A percentile compares a stretch with the other conserved stretches of the same genome.
These are phyloP conservation scores for Paradoxurus hermaphroditus DNA, from an alignment of 2,113 vertebrate genomes.

Conservation along the genomic window DNA sequence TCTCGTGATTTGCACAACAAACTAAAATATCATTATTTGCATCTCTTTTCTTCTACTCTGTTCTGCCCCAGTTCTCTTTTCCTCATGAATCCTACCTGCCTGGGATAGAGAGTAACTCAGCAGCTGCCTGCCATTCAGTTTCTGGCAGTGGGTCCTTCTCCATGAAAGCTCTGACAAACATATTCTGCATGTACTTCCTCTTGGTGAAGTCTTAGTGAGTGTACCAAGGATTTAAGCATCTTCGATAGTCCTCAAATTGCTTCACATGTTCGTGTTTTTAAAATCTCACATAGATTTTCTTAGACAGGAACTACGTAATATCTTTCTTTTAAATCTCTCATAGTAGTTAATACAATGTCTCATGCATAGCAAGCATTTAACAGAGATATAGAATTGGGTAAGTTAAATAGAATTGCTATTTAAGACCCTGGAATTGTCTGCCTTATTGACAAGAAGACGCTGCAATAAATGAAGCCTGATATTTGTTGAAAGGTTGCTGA, in stretches of 20 bases:
- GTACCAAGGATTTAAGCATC: background rate
- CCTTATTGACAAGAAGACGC: conserved; percentile 29
- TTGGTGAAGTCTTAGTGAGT: background rate
- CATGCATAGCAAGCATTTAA: background rate
- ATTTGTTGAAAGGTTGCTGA: conserved; percentile 59
- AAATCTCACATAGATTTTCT: background rate
- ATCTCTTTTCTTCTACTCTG: background rate
- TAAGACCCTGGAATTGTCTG: background rate
- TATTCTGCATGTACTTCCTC: background rate
- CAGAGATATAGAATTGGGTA: background rate
- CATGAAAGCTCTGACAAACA: background rate
- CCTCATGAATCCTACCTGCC: background rate
- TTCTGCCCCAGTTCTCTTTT: background rate
- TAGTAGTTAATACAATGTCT: background rate
- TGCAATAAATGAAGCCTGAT: background rate
- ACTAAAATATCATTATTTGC: background rate
- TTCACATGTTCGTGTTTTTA: background rate
- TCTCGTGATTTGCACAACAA: background rate
- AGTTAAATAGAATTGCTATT: background rate
- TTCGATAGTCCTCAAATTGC: background rate
- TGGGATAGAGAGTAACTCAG: background rate
- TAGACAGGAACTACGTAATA: background rate
- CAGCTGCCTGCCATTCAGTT: background rate
- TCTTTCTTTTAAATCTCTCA: background rate
- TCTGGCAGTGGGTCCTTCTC: background rate